phyloP scores from a whole-genome alignment of 1,140 invertebrate genomes.

The Trachelipus rathkii region DNA sequence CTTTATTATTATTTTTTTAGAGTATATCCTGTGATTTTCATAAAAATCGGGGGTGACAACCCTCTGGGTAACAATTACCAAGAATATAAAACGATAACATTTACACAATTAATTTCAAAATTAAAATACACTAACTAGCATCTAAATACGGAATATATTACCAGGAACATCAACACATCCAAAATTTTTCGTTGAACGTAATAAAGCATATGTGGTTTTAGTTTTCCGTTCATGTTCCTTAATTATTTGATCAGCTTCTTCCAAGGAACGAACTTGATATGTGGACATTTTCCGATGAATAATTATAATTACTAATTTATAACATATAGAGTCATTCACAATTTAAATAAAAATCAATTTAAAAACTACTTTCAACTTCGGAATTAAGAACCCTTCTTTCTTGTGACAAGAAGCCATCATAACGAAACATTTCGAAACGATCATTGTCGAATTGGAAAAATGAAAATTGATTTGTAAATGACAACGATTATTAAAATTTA shows the following conservation, averaged over 20 bases:
- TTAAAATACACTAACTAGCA: slow-evolving; percentile 4
- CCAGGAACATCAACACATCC: slow-evolving; percentile 32
- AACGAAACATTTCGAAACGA: slow-evolving; percentile 12
- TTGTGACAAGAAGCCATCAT: neutral
- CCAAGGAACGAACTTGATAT: slow-evolving; percentile 30
- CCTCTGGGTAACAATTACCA: too few relatives aligned
- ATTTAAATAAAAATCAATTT: too few relatives aligned
- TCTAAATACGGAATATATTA: slow-evolving; percentile 11
- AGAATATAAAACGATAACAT: too few relatives aligned
- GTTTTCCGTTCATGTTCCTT: slow-evolving; percentile 29
- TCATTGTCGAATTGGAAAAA: neutral
- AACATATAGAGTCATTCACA: too few relatives aligned
- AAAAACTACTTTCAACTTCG: too few relatives aligned
- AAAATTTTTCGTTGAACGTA: slow-evolving; percentile 33
- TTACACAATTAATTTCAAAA: too few relatives aligned
- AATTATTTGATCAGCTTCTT: slow-evolving; percentile 30
- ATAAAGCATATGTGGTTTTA: slow-evolving; percentile 28
- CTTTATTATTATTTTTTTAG: too few relatives aligned
- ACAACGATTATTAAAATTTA: too few relatives aligned
- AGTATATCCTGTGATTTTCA: too few relatives aligned
- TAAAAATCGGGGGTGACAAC: too few relatives aligned
- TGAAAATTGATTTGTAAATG: neutral
- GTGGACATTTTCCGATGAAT: slow-evolving; percentile 24
- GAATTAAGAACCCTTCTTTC: neutral
- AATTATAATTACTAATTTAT: too few relatives aligned